Percentiles rank a stretch among this genome's conserved stretches.
phyloP scores from a whole-genome alignment of 2,888 invertebrate genomes.

The Alloplasta piceator region DNA sequence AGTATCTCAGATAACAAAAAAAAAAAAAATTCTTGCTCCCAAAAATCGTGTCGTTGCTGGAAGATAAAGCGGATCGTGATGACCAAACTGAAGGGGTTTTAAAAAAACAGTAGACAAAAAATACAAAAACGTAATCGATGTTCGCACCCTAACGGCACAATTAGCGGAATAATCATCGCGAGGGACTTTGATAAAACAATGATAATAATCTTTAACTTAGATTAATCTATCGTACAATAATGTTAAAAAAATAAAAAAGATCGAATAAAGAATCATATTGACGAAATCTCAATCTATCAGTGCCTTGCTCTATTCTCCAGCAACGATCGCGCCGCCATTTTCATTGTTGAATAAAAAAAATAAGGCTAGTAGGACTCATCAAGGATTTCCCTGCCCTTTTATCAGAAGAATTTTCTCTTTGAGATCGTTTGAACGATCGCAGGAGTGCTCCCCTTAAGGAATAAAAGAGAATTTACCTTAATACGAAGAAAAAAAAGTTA shows the following conservation, averaged over 20 bases:
- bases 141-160: conserved; percentile 45
- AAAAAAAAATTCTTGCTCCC: not conserved
- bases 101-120: conserved; percentile 34
- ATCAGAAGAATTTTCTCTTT: not conserved
- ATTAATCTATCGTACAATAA: conserved; percentile 29
- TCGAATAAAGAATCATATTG: conserved; percentile 20
- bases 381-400: not conserved
- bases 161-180: conserved; percentile 44
- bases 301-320: conserved; percentile 69
- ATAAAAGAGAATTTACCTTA: conserved; percentile 4
- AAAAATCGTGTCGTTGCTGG: conserved; percentile 56
- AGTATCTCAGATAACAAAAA: conserved; percentile 9
- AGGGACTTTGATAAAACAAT: conserved; percentile 37
- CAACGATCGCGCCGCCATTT: conserved; percentile 54
- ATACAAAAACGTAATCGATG: conserved; percentile 35
- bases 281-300: conserved; percentile 61
- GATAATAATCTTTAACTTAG: conserved; percentile 12
- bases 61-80: conserved; percentile 60
- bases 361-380: too few species aligned
- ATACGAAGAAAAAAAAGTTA: conserved; percentile 9
- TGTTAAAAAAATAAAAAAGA: conserved; percentile 28
- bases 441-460: conserved; percentile 47
- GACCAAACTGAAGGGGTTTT: conserved; percentile 23
- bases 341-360: not conserved
- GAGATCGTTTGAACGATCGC: conserved; percentile 47